These are phyloP conservation scores for Drosophila tropicalis DNA, from an alignment of 1,140 invertebrate species.

Conservation along the genomic window DNA sequence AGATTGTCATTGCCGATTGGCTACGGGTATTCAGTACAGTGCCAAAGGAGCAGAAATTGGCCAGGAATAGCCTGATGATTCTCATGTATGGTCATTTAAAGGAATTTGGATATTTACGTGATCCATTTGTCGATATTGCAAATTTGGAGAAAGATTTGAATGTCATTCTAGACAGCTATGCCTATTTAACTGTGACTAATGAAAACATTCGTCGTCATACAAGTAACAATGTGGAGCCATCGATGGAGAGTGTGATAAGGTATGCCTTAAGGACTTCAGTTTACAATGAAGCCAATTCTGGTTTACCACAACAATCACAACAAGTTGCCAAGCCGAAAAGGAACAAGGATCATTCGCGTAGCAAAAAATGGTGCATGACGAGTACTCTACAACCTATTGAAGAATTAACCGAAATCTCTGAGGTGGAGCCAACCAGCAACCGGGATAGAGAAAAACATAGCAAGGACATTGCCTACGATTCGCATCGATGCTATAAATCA, in stretches of 20 bases:
- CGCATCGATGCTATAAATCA: neutral
- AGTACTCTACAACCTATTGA: constrained; percentile 12
- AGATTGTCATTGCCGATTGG: constrained; percentile 45
- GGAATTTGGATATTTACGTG: constrained; percentile 42
- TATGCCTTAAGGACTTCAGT: neutral
- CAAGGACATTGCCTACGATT: neutral
- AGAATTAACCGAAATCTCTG: constrained; percentile 25
- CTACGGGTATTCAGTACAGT: constrained; percentile 28
- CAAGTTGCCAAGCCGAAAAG: neutral
- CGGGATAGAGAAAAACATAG: too few relatives aligned
- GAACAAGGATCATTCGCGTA: neutral
- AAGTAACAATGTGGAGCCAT: neutral
- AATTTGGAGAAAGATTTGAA: constrained; percentile 46
- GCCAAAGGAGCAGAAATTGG: constrained; percentile 45
- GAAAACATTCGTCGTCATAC: neutral
- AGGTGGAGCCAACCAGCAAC: neutral
- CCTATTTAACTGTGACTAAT: neutral
- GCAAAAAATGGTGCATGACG: neutral
- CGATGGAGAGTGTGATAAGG: neutral
- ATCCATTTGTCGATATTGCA: constrained; percentile 51
- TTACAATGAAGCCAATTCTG: neutral
- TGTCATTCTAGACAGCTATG: constrained; percentile 38
- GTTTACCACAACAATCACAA: neutral
- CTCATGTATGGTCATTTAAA: constrained; percentile 52
- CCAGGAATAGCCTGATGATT: constrained; percentile 50